Base-by-base conservation (phyloP, 2,797 vertebrate species). In the Sebastes diploproa region DNA sequence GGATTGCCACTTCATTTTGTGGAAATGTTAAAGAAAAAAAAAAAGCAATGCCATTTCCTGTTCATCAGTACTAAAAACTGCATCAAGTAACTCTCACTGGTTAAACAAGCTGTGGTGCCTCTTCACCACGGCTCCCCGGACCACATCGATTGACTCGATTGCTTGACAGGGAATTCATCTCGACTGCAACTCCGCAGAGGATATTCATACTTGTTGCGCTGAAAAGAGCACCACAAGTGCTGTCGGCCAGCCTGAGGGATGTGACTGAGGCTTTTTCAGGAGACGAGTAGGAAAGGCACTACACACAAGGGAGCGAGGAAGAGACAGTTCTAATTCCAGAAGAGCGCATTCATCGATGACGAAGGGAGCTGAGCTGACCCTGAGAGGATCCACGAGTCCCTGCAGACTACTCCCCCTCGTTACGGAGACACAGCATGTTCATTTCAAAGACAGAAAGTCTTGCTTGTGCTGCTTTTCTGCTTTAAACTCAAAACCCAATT, bases 391-490 rank as follows among this genome's bases (percentile, higher is more conserved):
- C 11, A 12, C 2, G 1, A 52, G 10, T 64, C 78, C 72, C 75
- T 32, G 25, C 55, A 55, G 72, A 77, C 9, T 14, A 0, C 1
- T 55, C 23, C 5, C 46, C 46, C 14, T 42, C 32, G 4, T 60
- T 27, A 70, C 64, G 18, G 11, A 25, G 54, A 75, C 25, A 52
- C 59, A 64, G 56, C 61, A 50, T 4, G 30, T 38, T 75, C 63
- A 11, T 70, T 75, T 84, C 63, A 78, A 79, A 78, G 78, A 52
- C 13, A 11, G n/a, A 29, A 36, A 18, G 36, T 72, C 36, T 29
- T 22, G 0, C 67, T 72, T 75, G 56, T 70, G 55, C 42, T 3
- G 6, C 52, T 22, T 38, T 42, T 29, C 69, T 60, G 18, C 69
- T 87, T 85, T 70, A 63, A 84, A 68, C 74, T 69, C 72, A 25